Conservation (phyloP, 2,113 vertebrate species). For the Phyllopteryx taeniolatus region DNA sequence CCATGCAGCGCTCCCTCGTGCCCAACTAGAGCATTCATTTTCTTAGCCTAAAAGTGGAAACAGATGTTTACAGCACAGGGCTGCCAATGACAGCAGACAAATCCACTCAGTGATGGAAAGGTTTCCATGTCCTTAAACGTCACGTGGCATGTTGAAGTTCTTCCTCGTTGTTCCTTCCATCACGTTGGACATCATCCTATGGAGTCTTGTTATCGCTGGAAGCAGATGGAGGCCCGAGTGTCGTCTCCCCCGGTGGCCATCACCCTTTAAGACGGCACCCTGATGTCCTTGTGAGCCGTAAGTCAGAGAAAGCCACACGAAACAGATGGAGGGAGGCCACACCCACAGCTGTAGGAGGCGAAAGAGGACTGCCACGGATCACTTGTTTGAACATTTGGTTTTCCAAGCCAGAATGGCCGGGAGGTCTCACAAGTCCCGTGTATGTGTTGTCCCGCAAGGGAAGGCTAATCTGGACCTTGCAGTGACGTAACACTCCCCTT, state of each 20-base stretch:
- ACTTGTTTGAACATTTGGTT: constrained; percentile 33
- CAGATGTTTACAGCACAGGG: constrained; percentile 25
- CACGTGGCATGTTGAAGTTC: neutral
- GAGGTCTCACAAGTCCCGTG: constrained; percentile 21
- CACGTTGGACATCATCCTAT: constrained; percentile 12
- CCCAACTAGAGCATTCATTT: constrained; percentile 17
- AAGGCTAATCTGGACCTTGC: constrained; percentile 36
- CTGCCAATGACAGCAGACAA: constrained; percentile 26
- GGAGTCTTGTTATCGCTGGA: constrained; percentile 27
- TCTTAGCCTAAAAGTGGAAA: constrained; percentile 39
- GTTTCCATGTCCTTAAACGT: constrained; percentile 17
- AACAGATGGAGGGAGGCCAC: constrained; percentile 54
- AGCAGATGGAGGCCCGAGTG: constrained; percentile 40
- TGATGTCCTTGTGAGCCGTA: constrained; percentile 31
- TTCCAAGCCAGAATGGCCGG: constrained; percentile 17
- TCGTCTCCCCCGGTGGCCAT: neutral
- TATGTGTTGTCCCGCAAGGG: constrained; percentile 20
- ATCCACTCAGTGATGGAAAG: constrained; percentile 47
- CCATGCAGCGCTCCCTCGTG: constrained; percentile 15
- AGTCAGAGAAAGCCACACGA: constrained; percentile 27
- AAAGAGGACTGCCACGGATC: constrained; percentile 50
- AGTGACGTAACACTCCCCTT: constrained; percentile 13
- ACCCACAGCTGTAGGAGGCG: constrained; percentile 53
- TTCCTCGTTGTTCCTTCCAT: constrained; percentile 10
- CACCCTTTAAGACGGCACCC: constrained; percentile 30